phyloP scores from a whole-genome alignment of 2,113 vertebrate species.

The Thalassarche chlororhynchos region DNA sequence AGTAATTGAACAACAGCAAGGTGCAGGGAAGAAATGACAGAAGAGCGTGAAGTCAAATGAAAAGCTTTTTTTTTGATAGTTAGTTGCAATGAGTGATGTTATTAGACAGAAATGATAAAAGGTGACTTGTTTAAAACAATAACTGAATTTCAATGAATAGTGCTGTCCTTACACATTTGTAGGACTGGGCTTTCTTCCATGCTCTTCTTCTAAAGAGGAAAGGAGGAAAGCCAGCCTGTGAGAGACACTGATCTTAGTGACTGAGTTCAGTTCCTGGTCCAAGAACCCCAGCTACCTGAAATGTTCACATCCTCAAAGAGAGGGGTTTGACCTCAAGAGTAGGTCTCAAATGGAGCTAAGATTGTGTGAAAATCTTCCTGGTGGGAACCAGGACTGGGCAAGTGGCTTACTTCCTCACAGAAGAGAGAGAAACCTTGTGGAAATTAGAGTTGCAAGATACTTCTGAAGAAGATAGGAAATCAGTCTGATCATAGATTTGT shows the following conservation, averaged over 20 bases:
- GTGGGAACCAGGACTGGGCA: background rate
- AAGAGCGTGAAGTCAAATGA: background rate
- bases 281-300: background rate
- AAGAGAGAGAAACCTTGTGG: background rate
- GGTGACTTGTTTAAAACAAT: background rate
- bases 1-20: background rate
- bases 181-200: background rate
- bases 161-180: background rate
- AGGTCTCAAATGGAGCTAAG: background rate
- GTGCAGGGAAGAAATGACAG: background rate
- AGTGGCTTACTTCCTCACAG: background rate
- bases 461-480: background rate
- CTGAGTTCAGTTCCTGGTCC: background rate
- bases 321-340: background rate
- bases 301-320: background rate
- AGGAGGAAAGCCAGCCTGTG: background rate
- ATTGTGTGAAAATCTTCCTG: background rate
- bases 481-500: background rate
- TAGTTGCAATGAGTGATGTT: background rate
- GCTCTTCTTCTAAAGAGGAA: background rate
- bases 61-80: background rate
- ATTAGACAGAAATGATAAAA: background rate
- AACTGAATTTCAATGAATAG: background rate
- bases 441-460: background rate
- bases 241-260: background rate